A percentile compares a stretch with the other conserved stretches of the same genome.
phyloP scores from a whole-genome alignment of 1,140 invertebrate genomes.

The Adoxophyes honmai region DNA sequence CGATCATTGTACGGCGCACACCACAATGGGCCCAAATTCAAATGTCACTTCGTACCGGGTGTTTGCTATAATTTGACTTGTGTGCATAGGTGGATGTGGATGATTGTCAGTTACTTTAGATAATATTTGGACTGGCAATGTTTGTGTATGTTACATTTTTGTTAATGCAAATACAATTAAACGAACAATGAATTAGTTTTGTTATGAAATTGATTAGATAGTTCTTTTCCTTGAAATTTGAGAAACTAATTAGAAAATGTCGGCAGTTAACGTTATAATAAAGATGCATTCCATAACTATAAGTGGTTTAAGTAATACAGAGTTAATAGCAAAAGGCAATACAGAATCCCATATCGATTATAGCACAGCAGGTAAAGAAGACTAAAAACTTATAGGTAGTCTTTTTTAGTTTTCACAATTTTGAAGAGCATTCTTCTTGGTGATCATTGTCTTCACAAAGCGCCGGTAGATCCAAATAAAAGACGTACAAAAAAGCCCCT shows the following conservation, averaged over 20 bases:
- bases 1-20: conserved; percentile 19
- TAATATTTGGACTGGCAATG: conserved; percentile 8
- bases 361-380: too few species aligned
- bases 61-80: conserved; percentile 19
- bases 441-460: too few species aligned
- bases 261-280: neutral
- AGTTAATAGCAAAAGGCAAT: too few species aligned
- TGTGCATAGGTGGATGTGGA: conserved; percentile 14
- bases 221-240: neutral
- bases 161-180: conserved; percentile 5
- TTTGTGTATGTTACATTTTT: conserved; percentile 11
- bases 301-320: too few species aligned
- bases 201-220: neutral
- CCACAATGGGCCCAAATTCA: conserved; percentile 15
- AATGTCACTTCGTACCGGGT: conserved; percentile 16
- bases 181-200: neutral
- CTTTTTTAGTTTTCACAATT: too few species aligned
- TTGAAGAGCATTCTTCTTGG: too few species aligned
- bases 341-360: too few species aligned
- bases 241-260: too few species aligned
- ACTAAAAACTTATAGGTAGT: too few species aligned
- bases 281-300: too few species aligned
- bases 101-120: conserved; percentile 15
- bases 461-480: too few species aligned
- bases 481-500: too few species aligned